These are phyloP conservation scores for Umimayanthus chanpuru DNA, from an alignment of 92 coral and sea anemone genomes.

Conservation along the genomic window DNA sequence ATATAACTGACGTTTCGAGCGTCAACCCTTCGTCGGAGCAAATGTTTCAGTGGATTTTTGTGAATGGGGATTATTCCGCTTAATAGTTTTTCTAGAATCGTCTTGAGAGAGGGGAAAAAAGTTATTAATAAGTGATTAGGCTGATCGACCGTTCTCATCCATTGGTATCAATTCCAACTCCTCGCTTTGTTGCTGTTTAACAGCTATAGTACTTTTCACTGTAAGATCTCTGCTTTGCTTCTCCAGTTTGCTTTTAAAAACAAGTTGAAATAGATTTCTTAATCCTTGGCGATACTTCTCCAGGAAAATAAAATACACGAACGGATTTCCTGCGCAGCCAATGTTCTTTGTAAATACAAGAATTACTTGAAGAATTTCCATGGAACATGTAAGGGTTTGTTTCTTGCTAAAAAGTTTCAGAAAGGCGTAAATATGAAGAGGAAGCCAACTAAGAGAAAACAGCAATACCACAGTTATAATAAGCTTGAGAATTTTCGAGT, in stretches of 20 bases:
- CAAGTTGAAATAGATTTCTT: neutral
- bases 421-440: conserved; percentile 37
- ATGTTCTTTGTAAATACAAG: conserved; percentile 35
- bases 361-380: conserved; percentile 23
- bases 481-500: conserved; percentile 29
- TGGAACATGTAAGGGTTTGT: neutral
- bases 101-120: too few species aligned
- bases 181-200: neutral
- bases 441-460: conserved; percentile 33
- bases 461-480: conserved; percentile 16
- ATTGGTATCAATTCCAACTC: conserved; percentile 3
- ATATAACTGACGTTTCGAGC: too few species aligned
- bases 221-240: neutral
- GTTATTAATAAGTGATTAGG: too few species aligned
- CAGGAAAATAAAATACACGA: conserved; percentile 25
- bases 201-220: neutral
- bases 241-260: neutral
- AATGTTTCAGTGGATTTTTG: too few species aligned
- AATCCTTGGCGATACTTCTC: conserved; percentile 39
- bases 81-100: too few species aligned
- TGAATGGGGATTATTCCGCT: too few species aligned
- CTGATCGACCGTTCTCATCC: neutral
- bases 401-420: neutral
- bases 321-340: conserved; percentile 37
- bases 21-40: too few species aligned